A percentile compares a stretch with the other conserved stretches of the same genome.
These are phyloP conservation scores for Micromys minutus DNA, from an alignment of 2,113 vertebrate genomes.

Conservation along the genomic window DNA sequence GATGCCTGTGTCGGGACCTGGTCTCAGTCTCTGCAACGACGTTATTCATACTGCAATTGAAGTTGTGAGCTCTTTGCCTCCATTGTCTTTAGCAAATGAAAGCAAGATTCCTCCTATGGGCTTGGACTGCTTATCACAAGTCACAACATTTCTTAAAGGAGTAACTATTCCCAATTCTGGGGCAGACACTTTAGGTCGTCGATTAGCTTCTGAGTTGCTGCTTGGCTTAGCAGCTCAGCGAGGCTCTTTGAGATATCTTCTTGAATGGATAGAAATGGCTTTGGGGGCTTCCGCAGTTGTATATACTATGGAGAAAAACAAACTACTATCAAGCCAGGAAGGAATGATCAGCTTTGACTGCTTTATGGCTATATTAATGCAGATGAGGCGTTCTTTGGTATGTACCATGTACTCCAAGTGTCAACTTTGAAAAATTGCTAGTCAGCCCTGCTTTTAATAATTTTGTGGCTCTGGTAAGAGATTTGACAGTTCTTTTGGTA, in stretches of 20 bases:
- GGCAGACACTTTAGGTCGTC: conserved; percentile 94
- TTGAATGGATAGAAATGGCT: conserved; percentile 98
- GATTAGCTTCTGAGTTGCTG: conserved; percentile 95
- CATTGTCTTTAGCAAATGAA: conserved; percentile 95
- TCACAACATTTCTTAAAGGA: conserved; percentile 96
- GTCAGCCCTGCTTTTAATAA: conserved; percentile 19
- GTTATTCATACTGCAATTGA: conserved; percentile 97
- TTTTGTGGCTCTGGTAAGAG: conserved; percentile 3
- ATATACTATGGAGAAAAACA: conserved; percentile 91
- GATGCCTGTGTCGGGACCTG: conserved; percentile 89
- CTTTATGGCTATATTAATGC: conserved; percentile 97
- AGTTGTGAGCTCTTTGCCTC: conserved; percentile 95
- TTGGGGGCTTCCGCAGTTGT: conserved; percentile 94
- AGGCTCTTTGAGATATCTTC: conserved; percentile 94
- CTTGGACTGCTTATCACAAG: conserved; percentile 97
- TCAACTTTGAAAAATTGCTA: conserved; percentile 53
- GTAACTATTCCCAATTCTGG: conserved; percentile 98
- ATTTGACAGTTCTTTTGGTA: conserved; percentile 45
- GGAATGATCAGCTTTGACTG: conserved; percentile 97
- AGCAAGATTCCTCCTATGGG: conserved; percentile 99
- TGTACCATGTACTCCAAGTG: conserved; percentile 81
- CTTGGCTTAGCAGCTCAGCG: conserved; percentile 96
- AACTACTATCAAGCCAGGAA: conserved; percentile 88
- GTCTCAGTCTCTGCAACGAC: conserved; percentile 94
- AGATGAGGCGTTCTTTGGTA: conserved; percentile 99